Base-by-base conservation (phyloP, 2,797 vertebrate genomes). In the Lacerta agilis region DNA sequence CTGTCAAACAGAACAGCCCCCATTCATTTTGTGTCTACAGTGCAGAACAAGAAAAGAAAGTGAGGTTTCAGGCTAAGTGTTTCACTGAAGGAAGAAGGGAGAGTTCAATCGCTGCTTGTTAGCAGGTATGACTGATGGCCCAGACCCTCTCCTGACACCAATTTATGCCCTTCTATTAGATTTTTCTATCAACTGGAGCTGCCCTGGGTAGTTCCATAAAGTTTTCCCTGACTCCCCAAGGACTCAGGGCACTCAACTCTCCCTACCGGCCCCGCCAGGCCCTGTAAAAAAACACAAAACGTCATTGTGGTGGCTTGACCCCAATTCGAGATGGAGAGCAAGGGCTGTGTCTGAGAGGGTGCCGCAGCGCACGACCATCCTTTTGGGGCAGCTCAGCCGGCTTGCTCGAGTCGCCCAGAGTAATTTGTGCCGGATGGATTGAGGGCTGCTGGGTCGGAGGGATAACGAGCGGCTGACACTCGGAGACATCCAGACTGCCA, bases 101-200 rank as follows among this genome's bases (percentile, higher is more conserved):
- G 8, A 36, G 69, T 82, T 33, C 82, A 49, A 36, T 15, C n/a
- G 41, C 36, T 3, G 66, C 87, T 79, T 20, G 69, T 89, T 80
- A 85, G 69, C 83, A 13, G 64, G 27, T 55, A 23, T 77, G 81
- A 83, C 1, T 13, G 64, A 77, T 55, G 72, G 69, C 83, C 2
- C 20, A 29, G 18, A 20, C 58, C 29, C 69, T 67, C 4, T 6
- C 9, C 58, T 76, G 83, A 81, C 78, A 85, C 83, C 77, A n/a
- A 85, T 89, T 85, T 85, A 75, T 85, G 77, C 67, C 77, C 78
- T 55, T 3, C n/a, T 49, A 41, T 88, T 80, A 85, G 82, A 23
- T 72, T 81, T 61, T 75, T 66, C 58, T 7, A 49, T 66, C 83
- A 49, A 29, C 55, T 9, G 6, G 5, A 6, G 55, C 33, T 25